These are phyloP conservation scores for Gnathonemus longibarbis DNA, from an alignment of 2,113 vertebrate species.

Conservation along the genomic window DNA sequence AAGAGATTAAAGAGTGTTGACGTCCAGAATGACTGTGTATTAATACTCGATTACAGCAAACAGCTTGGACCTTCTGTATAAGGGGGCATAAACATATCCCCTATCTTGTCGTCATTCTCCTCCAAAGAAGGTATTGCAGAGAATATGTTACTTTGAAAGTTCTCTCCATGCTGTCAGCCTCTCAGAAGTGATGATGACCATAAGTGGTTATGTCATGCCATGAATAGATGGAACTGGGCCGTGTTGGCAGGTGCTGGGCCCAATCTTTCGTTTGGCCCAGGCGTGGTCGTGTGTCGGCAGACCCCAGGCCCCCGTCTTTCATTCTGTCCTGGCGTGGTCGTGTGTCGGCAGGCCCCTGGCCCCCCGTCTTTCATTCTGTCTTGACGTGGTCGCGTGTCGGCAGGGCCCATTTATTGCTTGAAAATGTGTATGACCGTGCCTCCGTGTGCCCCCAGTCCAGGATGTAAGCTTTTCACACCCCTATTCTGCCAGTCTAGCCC, in stretches of 20 bases:
- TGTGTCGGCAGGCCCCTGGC: neutral
- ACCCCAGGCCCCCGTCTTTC: neutral
- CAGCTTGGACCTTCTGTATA: conserved; percentile 23
- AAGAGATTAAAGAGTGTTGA: conserved; percentile 29
- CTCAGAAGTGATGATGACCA: neutral
- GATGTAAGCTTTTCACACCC: neutral
- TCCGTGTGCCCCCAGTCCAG: neutral
- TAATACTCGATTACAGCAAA: conserved; percentile 44
- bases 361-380: neutral
- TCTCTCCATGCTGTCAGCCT: neutral
- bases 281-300: too few species aligned
- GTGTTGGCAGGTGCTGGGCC: too few species aligned
- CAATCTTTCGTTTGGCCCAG: neutral
- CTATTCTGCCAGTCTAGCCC: neutral
- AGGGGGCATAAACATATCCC: neutral
- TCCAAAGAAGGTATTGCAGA: conserved; percentile 21
- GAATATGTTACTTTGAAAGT: conserved; percentile 5
- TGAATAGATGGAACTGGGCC: neutral
- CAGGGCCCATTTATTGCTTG: neutral
- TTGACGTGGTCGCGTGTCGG: neutral
- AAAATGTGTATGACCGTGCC: neutral
- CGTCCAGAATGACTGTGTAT: conserved; percentile 45
- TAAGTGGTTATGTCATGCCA: neutral
- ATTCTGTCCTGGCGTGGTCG: too few species aligned
- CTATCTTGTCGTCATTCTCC: neutral